Evolutionary conservation across 64 coral and sea anemone species (phyloP).

Genomic region (Stylophora pistillata): DNA sequence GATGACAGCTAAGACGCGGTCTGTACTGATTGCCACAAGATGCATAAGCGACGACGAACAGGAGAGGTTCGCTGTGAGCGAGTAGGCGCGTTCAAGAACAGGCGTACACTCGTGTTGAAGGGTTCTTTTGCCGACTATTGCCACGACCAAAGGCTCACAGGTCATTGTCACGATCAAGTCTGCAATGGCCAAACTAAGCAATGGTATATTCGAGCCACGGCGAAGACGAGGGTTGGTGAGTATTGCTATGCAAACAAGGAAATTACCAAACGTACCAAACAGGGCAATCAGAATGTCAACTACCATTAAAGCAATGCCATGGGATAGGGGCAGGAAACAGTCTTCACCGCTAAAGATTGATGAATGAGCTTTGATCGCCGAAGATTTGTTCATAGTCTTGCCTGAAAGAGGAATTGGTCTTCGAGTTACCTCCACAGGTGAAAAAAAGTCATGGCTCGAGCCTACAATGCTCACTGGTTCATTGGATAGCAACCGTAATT

Average conservation of each 20-base stretch:
- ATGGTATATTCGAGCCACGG: constrained; percentile 28
- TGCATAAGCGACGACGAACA: constrained; percentile 33
- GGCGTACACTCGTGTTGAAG: constrained; percentile 14
- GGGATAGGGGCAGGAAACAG: background rate
- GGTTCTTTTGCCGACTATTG: constrained; percentile 3
- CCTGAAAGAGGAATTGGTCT: no score
- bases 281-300: background rate
- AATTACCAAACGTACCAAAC: constrained; percentile 37
- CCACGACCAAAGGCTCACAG: constrained; percentile 18
- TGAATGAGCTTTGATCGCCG: background rate
- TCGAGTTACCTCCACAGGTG: no score
- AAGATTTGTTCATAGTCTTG: no score
- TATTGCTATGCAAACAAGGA: constrained; percentile 27
- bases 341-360: background rate
- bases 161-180: constrained; percentile 36
- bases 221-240: constrained; percentile 24
- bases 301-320: constrained; percentile 1
- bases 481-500: no score
- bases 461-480: no score
- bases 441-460: no score
- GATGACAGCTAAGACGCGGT: background rate
- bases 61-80: constrained; percentile 7
- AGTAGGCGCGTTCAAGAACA: constrained; percentile 14
- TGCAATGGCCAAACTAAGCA: constrained; percentile 42
- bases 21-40: constrained; percentile 33